phyloP scores from a whole-genome alignment of 1,140 invertebrate genomes.

The Drosophila ohnishii region DNA sequence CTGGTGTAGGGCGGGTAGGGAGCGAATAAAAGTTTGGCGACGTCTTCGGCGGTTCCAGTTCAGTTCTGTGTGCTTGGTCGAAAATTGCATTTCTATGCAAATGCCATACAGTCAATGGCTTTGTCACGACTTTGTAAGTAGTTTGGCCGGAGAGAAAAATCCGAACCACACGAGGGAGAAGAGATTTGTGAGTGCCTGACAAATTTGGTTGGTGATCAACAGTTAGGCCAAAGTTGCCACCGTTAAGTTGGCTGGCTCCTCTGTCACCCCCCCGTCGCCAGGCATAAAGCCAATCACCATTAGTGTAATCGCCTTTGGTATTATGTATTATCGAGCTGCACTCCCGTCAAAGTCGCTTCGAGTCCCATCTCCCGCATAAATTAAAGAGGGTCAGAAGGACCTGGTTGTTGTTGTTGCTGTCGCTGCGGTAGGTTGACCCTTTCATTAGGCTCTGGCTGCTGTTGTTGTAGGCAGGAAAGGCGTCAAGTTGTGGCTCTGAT shows the following conservation, averaged over 20 bases:
- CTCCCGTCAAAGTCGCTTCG: conserved; percentile 46
- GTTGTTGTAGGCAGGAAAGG: conserved; percentile 38
- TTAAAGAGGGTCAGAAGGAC: conserved; percentile 63
- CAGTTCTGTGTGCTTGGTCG: conserved; percentile 48
- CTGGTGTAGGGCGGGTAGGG: neutral
- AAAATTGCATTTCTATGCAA: conserved; percentile 80
- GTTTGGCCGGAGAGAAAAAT: conserved; percentile 49
- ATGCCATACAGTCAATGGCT: conserved; percentile 79
- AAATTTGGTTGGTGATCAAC: conserved; percentile 71
- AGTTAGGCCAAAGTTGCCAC: conserved; percentile 72
- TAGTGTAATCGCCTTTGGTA: conserved; percentile 78
- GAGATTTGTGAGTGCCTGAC: conserved; percentile 53
- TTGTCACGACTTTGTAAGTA: conserved; percentile 80
- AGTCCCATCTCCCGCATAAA: conserved; percentile 52
- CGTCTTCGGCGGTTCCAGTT: conserved; percentile 35
- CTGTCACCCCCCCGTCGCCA: conserved; percentile 5
- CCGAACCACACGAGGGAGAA: conserved; percentile 23
- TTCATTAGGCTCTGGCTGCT: conserved; percentile 7
- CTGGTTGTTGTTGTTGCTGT: neutral
- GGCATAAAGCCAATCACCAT: conserved; percentile 79
- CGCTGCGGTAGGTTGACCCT: conserved; percentile 43
- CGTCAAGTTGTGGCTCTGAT: conserved; percentile 51
- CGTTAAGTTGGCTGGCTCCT: conserved; percentile 52
- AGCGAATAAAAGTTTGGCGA: conserved; percentile 43
- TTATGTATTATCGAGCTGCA: conserved; percentile 65